Evolutionary conservation across 1,140 invertebrate species (phyloP).

Genomic region (Zaprionus ornatus): DNA sequence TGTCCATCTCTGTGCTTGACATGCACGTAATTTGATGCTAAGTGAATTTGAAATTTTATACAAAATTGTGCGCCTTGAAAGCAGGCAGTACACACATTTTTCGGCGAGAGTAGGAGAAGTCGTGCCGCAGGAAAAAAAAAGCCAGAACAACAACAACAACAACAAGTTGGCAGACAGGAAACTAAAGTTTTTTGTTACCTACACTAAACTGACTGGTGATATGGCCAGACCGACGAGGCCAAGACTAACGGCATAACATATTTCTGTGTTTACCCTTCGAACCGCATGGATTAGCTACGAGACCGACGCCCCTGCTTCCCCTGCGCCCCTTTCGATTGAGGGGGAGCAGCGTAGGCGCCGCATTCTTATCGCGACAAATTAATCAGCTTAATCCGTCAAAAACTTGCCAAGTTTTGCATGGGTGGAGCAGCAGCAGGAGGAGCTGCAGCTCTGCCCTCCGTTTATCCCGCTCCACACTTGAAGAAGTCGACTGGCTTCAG

Average conservation of each 20-base stretch:
- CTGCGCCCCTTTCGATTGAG: neutral
- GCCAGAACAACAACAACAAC: slow-evolving; percentile 1
- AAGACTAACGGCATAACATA: slow-evolving; percentile 74
- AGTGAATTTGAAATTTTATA: slow-evolving; percentile 80
- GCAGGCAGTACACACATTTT: slow-evolving; percentile 47
- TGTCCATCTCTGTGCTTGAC: slow-evolving; percentile 34
- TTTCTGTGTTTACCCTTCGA: slow-evolving; percentile 79
- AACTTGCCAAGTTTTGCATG: slow-evolving; percentile 68
- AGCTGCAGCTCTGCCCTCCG: neutral
- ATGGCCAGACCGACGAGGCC: slow-evolving; percentile 30
- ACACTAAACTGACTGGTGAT: slow-evolving; percentile 58
- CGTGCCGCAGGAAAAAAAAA: slow-evolving; percentile 14
- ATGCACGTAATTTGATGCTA: slow-evolving; percentile 76
- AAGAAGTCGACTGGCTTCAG: slow-evolving; percentile 63
- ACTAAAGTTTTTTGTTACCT: slow-evolving; percentile 80
- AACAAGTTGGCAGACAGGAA: slow-evolving; percentile 77
- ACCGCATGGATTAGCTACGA: slow-evolving; percentile 66
- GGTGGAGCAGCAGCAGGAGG: slow-evolving; percentile 24
- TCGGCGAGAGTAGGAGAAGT: slow-evolving; percentile 21
- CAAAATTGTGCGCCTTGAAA: slow-evolving; percentile 60
- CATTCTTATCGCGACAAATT: slow-evolving; percentile 77
- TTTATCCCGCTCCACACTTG: neutral
- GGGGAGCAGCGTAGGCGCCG: slow-evolving; percentile 50
- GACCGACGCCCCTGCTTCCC: slow-evolving; percentile 1
- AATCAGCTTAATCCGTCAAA: slow-evolving; percentile 82